Evolutionary conservation across 2,797 vertebrate genomes (phyloP).

Genomic region (Masticophis lateralis): DNA sequence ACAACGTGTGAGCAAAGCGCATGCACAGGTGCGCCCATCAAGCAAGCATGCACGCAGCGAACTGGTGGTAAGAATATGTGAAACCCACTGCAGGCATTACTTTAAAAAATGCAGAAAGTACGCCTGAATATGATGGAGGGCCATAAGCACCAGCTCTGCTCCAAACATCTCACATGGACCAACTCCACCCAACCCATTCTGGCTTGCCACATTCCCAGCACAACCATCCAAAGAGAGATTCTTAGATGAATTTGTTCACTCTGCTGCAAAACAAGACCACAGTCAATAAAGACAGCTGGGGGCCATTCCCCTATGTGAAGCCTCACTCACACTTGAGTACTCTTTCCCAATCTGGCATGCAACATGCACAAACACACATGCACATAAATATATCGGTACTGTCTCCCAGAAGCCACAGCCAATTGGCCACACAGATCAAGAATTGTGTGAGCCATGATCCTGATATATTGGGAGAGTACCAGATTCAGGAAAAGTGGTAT

Average conservation of each 20-base stretch:
- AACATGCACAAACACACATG: not conserved
- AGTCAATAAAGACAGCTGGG: not conserved
- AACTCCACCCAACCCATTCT: not conserved
- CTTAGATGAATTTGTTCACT: not conserved
- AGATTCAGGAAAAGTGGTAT: not conserved
- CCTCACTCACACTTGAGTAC: not conserved
- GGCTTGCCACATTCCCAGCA: not conserved
- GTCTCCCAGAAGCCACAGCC: not conserved
- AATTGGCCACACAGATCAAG: not conserved
- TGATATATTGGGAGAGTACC: not conserved
- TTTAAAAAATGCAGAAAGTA: not conserved
- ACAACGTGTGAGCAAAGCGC: too few species aligned
- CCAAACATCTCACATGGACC: not conserved
- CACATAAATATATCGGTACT: too few species aligned
- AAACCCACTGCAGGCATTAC: not conserved
- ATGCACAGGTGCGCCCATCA: rapidly evolving
- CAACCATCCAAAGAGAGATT: not conserved
- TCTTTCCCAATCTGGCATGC: not conserved
- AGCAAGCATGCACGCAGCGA: too few species aligned
- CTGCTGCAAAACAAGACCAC: not conserved
- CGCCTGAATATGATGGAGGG: not conserved
- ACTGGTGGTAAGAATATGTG: too few species aligned
- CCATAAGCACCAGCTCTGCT: not conserved
- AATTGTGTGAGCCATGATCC: not conserved
- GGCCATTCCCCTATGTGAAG: too few species aligned